A percentile compares a stretch with the other conserved stretches of the same genome.
Conservation (phyloP, 2,113 vertebrate genomes). For the Rana temporaria region DNA sequence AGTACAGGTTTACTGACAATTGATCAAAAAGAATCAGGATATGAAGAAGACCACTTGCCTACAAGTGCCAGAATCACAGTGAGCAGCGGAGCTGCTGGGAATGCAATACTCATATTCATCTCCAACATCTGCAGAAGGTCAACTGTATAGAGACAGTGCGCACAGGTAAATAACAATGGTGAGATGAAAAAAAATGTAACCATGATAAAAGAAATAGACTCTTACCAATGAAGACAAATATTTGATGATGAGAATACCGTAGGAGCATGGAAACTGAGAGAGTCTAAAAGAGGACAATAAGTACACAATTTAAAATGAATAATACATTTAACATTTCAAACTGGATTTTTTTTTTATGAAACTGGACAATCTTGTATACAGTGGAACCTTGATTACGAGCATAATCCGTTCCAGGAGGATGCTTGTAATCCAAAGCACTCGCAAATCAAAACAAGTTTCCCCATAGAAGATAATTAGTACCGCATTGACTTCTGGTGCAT, state of each 20-base stretch:
- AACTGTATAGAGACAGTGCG: conserved; percentile 76
- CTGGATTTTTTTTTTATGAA: background rate
- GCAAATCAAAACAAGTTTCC: too few species aligned
- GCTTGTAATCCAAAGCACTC: too few species aligned
- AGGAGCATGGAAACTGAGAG: conserved; percentile 96
- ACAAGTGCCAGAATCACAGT: conserved; percentile 97
- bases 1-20: background rate
- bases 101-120: conserved; percentile 99
- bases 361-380: background rate
- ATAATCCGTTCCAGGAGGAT: too few species aligned
- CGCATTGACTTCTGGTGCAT: too few species aligned
- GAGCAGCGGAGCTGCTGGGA: conserved; percentile 94
- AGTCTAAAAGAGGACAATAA: conserved; percentile 76
- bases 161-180: background rate
- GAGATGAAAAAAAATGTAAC: background rate
- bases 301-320: background rate
- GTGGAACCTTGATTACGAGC: too few species aligned
- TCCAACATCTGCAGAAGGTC: conserved; percentile 98
- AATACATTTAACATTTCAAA: background rate
- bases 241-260: conserved; percentile 97
- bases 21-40: background rate
- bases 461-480: too few species aligned
- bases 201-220: background rate
- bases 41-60: conserved; percentile 74
- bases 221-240: conserved; percentile 98